phyloP scores from a whole-genome alignment of 64 coral and sea anemone genomes.

The Catalaphyllia jardinei region DNA sequence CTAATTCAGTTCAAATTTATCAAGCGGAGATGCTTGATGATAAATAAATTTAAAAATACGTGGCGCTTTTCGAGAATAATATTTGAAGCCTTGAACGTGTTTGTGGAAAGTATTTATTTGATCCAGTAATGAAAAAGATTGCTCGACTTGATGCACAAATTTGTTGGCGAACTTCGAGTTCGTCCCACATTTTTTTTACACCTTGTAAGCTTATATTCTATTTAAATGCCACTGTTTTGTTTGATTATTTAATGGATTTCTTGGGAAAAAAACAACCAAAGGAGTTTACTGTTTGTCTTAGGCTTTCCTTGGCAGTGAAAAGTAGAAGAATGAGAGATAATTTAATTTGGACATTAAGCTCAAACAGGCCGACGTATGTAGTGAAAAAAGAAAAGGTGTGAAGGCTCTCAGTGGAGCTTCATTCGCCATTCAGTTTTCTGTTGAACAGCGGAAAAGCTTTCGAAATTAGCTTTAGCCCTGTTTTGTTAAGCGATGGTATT shows the following conservation, averaged over 20 bases:
- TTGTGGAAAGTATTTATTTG: neutral
- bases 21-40: neutral
- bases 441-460: constrained; percentile 12
- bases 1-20: neutral
- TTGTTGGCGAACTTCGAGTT: neutral
- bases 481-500: constrained; percentile 3
- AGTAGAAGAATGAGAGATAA: neutral
- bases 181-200: neutral
- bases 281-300: neutral
- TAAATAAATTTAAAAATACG: neutral
- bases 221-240: neutral
- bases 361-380: constrained; percentile 5
- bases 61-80: neutral
- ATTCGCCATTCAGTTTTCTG: constrained; percentile 8
- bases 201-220: neutral
- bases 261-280: neutral
- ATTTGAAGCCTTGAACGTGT: neutral
- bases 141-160: neutral
- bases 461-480: neutral
- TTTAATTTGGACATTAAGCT: constrained; percentile 22
- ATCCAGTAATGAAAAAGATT: constrained; percentile 1
- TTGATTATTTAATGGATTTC: constrained; percentile 23
- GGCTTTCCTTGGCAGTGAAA: constrained; percentile 2
- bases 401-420: neutral
- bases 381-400: constrained; percentile 21